Evolutionary conservation across 2,797 vertebrate species (phyloP).

Genomic region (Luscinia megarhynchos): DNA sequence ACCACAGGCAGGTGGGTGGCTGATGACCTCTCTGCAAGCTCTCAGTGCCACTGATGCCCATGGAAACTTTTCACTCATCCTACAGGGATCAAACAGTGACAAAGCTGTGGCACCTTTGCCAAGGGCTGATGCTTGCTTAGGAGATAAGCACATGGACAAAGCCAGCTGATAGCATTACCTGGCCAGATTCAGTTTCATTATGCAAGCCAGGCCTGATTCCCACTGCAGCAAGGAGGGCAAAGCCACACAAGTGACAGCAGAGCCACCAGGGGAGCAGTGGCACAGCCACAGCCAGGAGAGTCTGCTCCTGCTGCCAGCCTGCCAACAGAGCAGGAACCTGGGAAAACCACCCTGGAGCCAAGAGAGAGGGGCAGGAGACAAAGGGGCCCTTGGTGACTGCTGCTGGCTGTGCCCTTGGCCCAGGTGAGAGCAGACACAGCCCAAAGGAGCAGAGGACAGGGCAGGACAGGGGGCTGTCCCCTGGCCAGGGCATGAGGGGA

Average conservation of each 20-base stretch:
- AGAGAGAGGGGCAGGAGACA: background rate
- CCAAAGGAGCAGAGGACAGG: background rate
- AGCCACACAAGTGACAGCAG: background rate
- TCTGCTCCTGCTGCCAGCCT: background rate
- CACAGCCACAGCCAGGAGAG: background rate
- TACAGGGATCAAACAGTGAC: background rate
- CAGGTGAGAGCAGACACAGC: accelerated
- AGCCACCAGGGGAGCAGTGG: background rate
- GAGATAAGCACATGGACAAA: constrained; percentile 15
- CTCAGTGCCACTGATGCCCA: background rate
- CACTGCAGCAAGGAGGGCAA: constrained; percentile 3
- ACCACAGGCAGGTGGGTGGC: accelerated
- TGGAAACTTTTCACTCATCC: background rate
- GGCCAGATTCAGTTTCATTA: background rate
- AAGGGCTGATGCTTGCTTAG: background rate
- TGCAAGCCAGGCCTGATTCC: background rate
- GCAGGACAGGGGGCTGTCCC: background rate
- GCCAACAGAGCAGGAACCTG: background rate
- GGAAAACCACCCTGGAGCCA: background rate
- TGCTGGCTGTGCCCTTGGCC: background rate
- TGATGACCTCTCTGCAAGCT: background rate
- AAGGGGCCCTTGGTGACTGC: background rate
- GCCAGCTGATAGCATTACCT: background rate
- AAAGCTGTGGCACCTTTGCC: background rate
- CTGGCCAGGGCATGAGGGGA: background rate